phyloP scores from a whole-genome alignment of 2,113 vertebrate genomes.

The Guaruba guarouba region DNA sequence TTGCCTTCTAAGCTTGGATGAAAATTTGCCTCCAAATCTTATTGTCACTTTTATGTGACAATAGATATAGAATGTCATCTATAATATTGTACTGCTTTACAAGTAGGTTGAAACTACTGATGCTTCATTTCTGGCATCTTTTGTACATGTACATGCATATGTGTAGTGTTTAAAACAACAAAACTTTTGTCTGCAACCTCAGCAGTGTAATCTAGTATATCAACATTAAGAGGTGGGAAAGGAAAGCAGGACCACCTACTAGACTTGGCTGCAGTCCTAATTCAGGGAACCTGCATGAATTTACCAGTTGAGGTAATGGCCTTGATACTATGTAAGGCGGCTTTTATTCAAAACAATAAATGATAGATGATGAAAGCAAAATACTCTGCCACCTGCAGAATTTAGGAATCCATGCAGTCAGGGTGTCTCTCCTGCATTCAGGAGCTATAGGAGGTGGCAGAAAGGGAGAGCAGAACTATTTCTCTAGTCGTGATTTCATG shows the following conservation, averaged over 20 bases:
- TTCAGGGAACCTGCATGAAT: not conserved
- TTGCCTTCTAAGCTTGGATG: not conserved
- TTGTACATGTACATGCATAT: rapidly evolving
- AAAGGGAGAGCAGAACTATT: not conserved
- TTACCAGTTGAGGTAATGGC: not conserved
- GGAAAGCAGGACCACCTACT: not conserved
- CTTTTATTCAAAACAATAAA: not conserved
- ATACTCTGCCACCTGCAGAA: not conserved
- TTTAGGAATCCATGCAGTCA: rapidly evolving
- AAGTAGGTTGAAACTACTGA: not conserved
- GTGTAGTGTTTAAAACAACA: not conserved
- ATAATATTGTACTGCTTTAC: rapidly evolving
- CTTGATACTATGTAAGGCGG: not conserved
- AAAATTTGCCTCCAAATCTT: not conserved
- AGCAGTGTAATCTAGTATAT: not conserved
- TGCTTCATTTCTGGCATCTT: not conserved
- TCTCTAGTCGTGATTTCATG: rapidly evolving
- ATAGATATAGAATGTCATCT: not conserved
- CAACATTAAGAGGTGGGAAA: not conserved
- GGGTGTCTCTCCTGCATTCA: not conserved
- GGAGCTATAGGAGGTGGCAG: not conserved
- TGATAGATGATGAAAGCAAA: not conserved
- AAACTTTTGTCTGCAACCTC: not conserved
- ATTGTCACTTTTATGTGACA: not conserved
- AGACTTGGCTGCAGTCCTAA: rapidly evolving